Base-by-base conservation (phyloP, 37 sponge, comb jelly and placozoan genomes). In the Dysidea cf. avara region DNA sequence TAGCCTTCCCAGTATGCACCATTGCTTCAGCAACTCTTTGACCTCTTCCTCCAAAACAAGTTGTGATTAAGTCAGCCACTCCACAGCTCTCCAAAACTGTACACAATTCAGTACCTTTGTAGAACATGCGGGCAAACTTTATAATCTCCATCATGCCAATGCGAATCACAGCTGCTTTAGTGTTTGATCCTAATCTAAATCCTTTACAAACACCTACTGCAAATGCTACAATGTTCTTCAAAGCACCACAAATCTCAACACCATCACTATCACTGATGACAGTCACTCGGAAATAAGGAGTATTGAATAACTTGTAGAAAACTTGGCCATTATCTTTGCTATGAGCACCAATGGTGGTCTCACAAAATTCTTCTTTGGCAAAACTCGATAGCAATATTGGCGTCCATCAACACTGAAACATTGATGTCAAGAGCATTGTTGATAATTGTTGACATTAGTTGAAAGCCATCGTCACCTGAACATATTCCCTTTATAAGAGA, bases 171-270 rank as follows among this genome's bases (percentile, higher is more conserved):
- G 99, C 99, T 34, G 95, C 92, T 60, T 94, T 97, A 17, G 99
- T 97, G 64, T 94, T 97, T 40, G 90, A 70, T 7, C 99, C 93
- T n/a, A n/a, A n/a, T 80, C 81, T 80, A 29, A 95, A 37, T n/a
- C 98, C 98, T 78, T 97, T 94, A 63, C 74, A 77, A 62, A 98
- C 87, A 18, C 99, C 99, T 48, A 96, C 95, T 22, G 89, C 99
- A 3, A 92, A 81, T n/a, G 99, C 99, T 60, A 98, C 86, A 29
- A 98, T 89, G 61, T 98, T 98, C 99, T n/a, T 97, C 58, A 97
- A 56, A 1, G 99, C 99, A 0, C 99, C 99, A 81, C 99, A 97
- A 21, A 97, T 55, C 79, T 97, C 99, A 14, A 97, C 99, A 31
- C 95, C 83, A 36, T 81, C 70, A 7, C 72, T 64, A 79, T 97